Evolutionary conservation across 2,797 vertebrate genomes (phyloP), one percentile per base, ranked within the genome.

Genomic region (Prionace glauca): DNA sequence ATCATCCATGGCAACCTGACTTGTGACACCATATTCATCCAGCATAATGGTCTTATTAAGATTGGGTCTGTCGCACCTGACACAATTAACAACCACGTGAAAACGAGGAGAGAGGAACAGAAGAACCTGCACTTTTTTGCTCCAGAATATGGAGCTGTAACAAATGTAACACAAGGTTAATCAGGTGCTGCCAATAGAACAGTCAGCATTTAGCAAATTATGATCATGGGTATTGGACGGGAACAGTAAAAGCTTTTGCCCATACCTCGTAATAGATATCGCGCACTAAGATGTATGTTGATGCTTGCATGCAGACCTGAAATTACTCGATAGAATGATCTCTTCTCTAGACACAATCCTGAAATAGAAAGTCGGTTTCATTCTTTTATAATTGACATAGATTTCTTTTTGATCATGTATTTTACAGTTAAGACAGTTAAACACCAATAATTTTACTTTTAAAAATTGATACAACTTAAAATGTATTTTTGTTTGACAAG

Each of bases 281-380:
- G 97, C 96, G 99, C 98, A 0, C 98, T 98, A 96, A 99, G 96
- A 96, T 99, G 99, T 65, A 98, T 97, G 96, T 99, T 99, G 96
- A 99, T 99, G 97, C 99, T 99, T 87, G 98, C 96, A 0, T 99
- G 99, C 24, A 99, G 98, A 11, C 99, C 99, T 0, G 99, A 99
- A 96, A 99, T 97, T 32, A 99, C 98, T 16, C 98, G 98, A 96
- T 98, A 99, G 97, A 99, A 99, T 50, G 98, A 98, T 96, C 99
- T 97, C 96, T 99, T 99, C 97, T 99, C 99, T 96, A 99, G 97
- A 96, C 99, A 99, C 96, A 99, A 97, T 32, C 98, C 99, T 99
- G 96, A 72, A 96, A 96, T 95, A 95, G 96, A 81, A 36, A 95
- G 0, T 32, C 77, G 41, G 69, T 95, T 95, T 56, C 71, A 77